Conservation (phyloP, 2,888 invertebrate species). For the Fragum whitleyi region DNA sequence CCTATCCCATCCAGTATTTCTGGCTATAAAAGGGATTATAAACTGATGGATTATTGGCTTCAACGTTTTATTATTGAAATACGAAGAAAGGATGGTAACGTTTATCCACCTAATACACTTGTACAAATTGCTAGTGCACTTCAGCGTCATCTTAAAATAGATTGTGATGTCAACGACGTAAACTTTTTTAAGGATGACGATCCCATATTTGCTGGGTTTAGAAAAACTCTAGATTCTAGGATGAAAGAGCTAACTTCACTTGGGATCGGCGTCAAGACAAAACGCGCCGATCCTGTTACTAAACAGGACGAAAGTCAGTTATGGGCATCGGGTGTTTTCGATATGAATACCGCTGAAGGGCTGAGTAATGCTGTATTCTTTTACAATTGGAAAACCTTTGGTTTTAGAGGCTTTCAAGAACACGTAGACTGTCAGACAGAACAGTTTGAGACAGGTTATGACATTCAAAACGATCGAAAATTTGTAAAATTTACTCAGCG, state of each 20-base stretch:
- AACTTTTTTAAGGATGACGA: constrained; percentile 16
- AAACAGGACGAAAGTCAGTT: constrained; percentile 13
- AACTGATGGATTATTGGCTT: constrained; percentile 15
- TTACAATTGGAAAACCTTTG: constrained; percentile 36
- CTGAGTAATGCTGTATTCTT: constrained; percentile 29
- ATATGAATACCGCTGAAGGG: constrained; percentile 5
- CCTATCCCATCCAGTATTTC: constrained; percentile 12
- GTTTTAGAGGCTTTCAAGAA: constrained; percentile 33
- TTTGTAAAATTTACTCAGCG: constrained; percentile 28
- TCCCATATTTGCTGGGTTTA: constrained; percentile 14
- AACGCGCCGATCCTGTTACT: constrained; percentile 25
- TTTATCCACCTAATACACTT: constrained; percentile 31
- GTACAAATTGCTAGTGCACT: constrained; percentile 19
- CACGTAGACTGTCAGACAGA: constrained; percentile 24
- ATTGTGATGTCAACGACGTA: neutral
- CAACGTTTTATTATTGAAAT: constrained; percentile 34
- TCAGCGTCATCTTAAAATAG: constrained; percentile 7
- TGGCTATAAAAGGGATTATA: constrained; percentile 10
- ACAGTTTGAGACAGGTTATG: constrained; percentile 24
- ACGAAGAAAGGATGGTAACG: constrained; percentile 9
- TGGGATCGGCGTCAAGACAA: constrained; percentile 15
- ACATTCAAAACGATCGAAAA: neutral
- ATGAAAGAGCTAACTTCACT: constrained; percentile 33
- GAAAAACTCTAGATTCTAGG: constrained; percentile 25
- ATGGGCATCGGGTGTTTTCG: constrained; percentile 34